Percentiles rank a stretch among this genome's conserved stretches.
Evolutionary conservation across 2,797 vertebrate species (phyloP).

Genomic region (Trachops cirrhosus): DNA sequence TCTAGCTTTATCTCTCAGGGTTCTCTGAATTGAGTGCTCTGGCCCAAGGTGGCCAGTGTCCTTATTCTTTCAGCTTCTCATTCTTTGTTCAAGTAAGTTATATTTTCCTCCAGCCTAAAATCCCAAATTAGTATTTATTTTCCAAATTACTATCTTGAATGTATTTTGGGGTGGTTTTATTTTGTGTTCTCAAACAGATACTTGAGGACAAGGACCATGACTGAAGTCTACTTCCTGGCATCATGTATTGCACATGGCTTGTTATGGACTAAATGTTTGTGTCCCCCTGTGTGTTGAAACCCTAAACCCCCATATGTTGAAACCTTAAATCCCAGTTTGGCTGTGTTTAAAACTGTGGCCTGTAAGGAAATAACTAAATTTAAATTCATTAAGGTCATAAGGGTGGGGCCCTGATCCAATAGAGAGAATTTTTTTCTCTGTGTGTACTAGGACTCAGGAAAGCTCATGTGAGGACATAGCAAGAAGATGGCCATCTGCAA

Average conservation of each 20-base stretch:
- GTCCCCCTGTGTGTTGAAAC: not conserved
- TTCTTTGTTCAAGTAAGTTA: not conserved
- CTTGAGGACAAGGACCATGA: not conserved
- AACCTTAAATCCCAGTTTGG: not conserved
- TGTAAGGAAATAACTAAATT: not conserved
- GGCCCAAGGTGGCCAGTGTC: not conserved
- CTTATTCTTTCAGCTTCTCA: not conserved
- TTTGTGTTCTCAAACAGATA: not conserved
- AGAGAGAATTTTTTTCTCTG: not conserved
- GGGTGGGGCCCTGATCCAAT: not conserved
- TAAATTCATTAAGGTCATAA: not conserved
- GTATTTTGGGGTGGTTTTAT: not conserved
- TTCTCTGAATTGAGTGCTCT: not conserved
- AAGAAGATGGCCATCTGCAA: not conserved
- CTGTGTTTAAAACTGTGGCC: not conserved
- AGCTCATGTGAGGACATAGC: not conserved
- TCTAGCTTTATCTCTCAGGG: not conserved
- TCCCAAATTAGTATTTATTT: conserved; percentile 6
- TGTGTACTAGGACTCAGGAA: not conserved
- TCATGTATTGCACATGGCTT: not conserved
- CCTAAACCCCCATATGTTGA: too few relatives aligned
- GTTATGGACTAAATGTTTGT: not conserved
- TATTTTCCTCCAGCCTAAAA: not conserved
- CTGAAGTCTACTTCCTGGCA: not conserved
- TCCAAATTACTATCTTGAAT: not conserved